Percentiles rank a stretch among this genome's conserved stretches.
Conservation (phyloP, 2,113 vertebrate genomes). For the Toxotes jaculatrix region DNA sequence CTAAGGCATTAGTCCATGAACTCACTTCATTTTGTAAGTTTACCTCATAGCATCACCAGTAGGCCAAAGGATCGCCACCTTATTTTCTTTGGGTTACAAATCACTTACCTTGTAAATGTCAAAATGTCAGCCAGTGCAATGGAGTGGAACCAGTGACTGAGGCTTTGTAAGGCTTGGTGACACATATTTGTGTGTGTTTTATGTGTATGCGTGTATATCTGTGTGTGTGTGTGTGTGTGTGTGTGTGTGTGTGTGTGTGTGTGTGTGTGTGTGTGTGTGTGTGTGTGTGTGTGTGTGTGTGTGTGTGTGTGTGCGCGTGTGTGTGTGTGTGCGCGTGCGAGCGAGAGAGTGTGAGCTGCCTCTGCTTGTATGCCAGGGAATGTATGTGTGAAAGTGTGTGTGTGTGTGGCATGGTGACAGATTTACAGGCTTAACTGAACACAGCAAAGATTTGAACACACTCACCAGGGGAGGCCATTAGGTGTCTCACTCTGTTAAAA, state of each 20-base stretch:
- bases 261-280: constrained; percentile 7
- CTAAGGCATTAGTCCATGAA: constrained; percentile 30
- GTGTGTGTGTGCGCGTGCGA: too few species aligned
- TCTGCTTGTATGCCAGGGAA: too few species aligned
- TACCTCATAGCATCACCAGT: constrained; percentile 58
- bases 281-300: neutral
- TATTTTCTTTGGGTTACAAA: constrained; percentile 77
- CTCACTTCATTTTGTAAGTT: constrained; percentile 54
- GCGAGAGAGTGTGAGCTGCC: too few species aligned
- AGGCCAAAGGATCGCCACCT: constrained; percentile 50
- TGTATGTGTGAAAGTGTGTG: constrained; percentile 7
- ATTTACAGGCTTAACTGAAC: constrained; percentile 45
- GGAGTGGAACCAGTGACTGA: constrained; percentile 72
- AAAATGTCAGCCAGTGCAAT: constrained; percentile 77
- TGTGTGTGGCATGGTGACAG: constrained; percentile 35
- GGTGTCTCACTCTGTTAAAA: constrained; percentile 41
- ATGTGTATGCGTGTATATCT: neutral
- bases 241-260: neutral
- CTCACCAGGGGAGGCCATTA: constrained; percentile 26
- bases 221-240: constrained; percentile 6
- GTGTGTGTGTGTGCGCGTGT: constrained; percentile 12
- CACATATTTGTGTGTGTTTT: constrained; percentile 38
- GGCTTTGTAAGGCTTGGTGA: constrained; percentile 56
- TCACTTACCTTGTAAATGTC: constrained; percentile 80
- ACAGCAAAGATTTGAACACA: constrained; percentile 29